Base-by-base conservation (phyloP, 2,797 vertebrate genomes). In the Enteromius viviparus region DNA sequence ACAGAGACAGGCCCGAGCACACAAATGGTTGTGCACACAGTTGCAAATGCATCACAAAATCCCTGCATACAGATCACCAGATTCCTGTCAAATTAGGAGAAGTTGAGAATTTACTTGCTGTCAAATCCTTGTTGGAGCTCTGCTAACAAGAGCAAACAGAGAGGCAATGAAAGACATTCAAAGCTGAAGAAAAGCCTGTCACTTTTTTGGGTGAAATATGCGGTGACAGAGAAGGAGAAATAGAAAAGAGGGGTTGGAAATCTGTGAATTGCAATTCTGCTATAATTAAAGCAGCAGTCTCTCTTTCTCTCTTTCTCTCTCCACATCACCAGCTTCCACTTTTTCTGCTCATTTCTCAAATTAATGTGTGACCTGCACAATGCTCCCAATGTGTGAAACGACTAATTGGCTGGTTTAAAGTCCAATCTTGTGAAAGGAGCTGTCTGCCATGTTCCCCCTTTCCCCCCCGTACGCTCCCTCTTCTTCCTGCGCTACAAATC, bases 331-430 rank as follows among this genome's bases (percentile, higher is more conserved):
- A 60, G 68, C 86, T 86, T 84, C 78, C 74, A 88, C 47, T 87
- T 82, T 86, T 87, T 71, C 79, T 83, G 74, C 79, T 86, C 83
- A 86, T 86, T 87, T 85, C 83, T 86, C 85, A 84, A 87, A 88
- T 86, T 76, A 89, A 86, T 88, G 71, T 89, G 83, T 78, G 85
- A 79, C 84, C 88, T 80, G 82, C 65, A 83, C 86, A 89, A 82
- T 87, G 81, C 84, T 80, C 81, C 76, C 71, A 82, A 84, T 83
- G 82, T 89, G 86, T 81, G 85, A 84, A 86, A 83, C 60, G 64
- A 85, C 86, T 89, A 87, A 87, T 87, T 88, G 89, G 85, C 85
- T 87, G 82, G 85, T 88, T 88, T 83, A 87, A 76, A 88, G 84
- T 87, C 84, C 84, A 84, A 78, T 87, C 71, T 84, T 55, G 53